Evolutionary conservation across 2,888 invertebrate species (phyloP), one percentile per base, ranked within the genome.

Genomic region (Muschampia plurimacula): DNA sequence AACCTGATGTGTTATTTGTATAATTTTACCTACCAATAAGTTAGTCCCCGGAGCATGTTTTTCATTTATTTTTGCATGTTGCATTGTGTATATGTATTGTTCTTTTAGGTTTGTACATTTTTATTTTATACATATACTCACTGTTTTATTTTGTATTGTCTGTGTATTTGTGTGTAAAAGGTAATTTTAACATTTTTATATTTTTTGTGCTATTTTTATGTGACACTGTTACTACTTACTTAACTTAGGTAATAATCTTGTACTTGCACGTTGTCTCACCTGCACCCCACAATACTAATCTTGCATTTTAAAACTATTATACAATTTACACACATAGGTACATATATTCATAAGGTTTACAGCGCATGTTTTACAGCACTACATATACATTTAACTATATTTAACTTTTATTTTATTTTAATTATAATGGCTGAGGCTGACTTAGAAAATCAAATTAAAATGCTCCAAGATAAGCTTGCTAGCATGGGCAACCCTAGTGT

Each of bases 401-500:
- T 7, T 8, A 52, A n/a, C n/a, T 52, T 52, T 15, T 15, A 15
- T 15, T 52, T 8, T 15, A 15, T 52, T 15, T 15, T 49, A 49
- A 15, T 13, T 15, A 52, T 15, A 15, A 52, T 52, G 49, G 49
- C 49, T 15, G 49, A 52, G n/a, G 49, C 49, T 15, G 49, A 52
- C 52, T 52, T 52, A 52, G 8, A 52, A 52, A 52, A 15, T 7
- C 52, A 52, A n/a, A 52, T 52, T 52, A 52, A 52, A 52, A 8
- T 52, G 52, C 15, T 52, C 8, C 52, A 52, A 52, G 52, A 52
- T 52, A 15, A 52, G 15, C 52, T 52, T 52, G 52, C 52, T 52
- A 52, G 15, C 52, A 52, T 52, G 52, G 15, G 15, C 15, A 15
- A 9, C 52, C 52, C 52, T 7, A 52, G 52, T 15, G 15, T 7